Percentiles rank a stretch among this genome's conserved stretches.
These are phyloP conservation scores for Labroides dimidiatus DNA, from an alignment of 2,797 vertebrate species.

Conservation along the genomic window DNA sequence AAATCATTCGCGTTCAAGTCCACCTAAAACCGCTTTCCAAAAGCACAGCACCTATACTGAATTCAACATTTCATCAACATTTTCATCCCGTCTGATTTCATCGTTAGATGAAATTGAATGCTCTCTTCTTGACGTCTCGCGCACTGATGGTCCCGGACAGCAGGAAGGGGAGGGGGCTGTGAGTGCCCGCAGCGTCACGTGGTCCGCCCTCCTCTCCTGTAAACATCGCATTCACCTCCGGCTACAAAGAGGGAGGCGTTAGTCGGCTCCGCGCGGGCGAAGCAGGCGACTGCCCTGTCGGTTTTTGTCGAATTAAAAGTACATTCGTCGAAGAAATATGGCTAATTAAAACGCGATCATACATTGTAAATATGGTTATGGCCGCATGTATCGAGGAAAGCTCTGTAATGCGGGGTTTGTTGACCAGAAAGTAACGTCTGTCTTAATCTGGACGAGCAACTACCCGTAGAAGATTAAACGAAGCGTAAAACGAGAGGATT, in stretches of 20 bases:
- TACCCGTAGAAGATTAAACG: neutral
- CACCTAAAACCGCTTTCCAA: too few relatives aligned
- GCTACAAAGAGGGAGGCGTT: neutral
- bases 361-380: neutral
- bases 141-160: slow-evolving; percentile 15
- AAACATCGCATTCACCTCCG: slow-evolving; percentile 59
- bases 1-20: too few relatives aligned
- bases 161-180: slow-evolving; percentile 17
- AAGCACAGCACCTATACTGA: too few relatives aligned
- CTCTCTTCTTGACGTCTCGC: neutral
- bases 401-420: slow-evolving; percentile 16
- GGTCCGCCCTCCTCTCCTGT: slow-evolving; percentile 59
- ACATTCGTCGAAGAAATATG: fast-evolving
- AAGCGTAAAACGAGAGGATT: neutral
- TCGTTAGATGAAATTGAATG: neutral
- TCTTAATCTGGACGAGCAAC: slow-evolving; percentile 26
- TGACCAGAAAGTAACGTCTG: slow-evolving; percentile 38
- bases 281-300: neutral
- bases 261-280: neutral
- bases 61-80: too few relatives aligned
- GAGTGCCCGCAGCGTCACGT: slow-evolving; percentile 62
- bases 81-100: too few relatives aligned
- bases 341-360: neutral
- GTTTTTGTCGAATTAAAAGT: neutral
- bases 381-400: slow-evolving; percentile 1